phyloP scores from a whole-genome alignment of 2,888 invertebrate species.

The Dorcus parallelipipedus region DNA sequence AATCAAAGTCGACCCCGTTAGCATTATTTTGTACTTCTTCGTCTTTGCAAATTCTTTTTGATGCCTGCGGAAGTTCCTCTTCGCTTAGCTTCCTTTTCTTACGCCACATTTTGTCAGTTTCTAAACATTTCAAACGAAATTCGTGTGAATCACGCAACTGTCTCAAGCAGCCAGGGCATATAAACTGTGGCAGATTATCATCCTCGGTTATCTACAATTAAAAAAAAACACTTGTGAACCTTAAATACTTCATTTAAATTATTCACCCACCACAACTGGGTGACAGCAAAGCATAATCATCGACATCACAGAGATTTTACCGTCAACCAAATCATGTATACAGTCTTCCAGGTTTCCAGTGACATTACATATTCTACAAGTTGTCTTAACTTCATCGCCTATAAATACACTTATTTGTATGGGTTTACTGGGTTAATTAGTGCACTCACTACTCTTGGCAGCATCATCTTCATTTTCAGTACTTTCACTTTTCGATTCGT shows the following conservation, averaged over 20 bases:
- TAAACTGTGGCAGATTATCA: constrained; percentile 36
- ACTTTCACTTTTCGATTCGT: background rate
- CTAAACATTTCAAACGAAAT: constrained; percentile 35
- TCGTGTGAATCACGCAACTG: constrained; percentile 32
- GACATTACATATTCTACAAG: constrained; percentile 11
- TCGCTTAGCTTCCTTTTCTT: constrained; percentile 1
- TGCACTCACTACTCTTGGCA: background rate
- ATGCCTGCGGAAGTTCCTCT: background rate
- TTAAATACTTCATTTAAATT: background rate
- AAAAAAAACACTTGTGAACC: background rate
- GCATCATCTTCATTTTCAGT: background rate
- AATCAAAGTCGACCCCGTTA: too few relatives aligned
- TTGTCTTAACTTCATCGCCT: background rate
- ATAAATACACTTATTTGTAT: background rate
- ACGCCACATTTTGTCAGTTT: constrained; percentile 7
- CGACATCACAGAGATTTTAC: constrained; percentile 13
- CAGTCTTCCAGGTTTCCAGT: constrained; percentile 4
- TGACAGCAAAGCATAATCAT: constrained; percentile 31
- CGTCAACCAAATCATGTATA: constrained; percentile 6
- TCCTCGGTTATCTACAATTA: constrained; percentile 12
- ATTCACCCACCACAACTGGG: constrained; percentile 28
- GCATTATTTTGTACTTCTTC: too few relatives aligned
- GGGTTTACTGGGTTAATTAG: background rate
- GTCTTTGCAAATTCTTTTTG: too few relatives aligned
- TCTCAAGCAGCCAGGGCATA: constrained; percentile 36